Conservation (phyloP, 2,888 invertebrate genomes). For the Osedax frankpressi region DNA sequence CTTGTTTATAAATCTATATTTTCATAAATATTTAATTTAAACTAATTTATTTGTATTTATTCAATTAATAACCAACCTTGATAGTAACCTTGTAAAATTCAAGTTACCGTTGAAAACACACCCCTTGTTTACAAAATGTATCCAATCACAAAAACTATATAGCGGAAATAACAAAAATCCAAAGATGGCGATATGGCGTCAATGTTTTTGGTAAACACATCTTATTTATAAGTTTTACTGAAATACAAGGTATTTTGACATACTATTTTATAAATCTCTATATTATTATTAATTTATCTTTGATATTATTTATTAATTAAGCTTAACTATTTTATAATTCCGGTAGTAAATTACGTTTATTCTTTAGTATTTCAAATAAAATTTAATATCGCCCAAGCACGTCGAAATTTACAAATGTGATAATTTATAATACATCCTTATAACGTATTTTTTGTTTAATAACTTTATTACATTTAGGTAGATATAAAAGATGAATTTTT, state of each 20-base stretch:
- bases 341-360: too few species aligned
- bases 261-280: not conserved
- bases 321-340: too few species aligned
- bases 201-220: not conserved
- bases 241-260: not conserved
- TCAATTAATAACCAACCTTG: not conserved
- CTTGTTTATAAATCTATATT: too few species aligned
- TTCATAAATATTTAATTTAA: too few species aligned
- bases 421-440: too few species aligned
- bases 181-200: not conserved
- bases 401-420: not conserved
- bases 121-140: not conserved
- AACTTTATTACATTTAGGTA: too few species aligned
- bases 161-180: not conserved
- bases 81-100: not conserved
- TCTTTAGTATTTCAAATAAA: too few species aligned
- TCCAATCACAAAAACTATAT: not conserved
- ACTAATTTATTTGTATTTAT: not conserved
- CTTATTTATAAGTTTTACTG: not conserved
- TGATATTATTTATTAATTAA: too few species aligned
- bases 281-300: too few species aligned
- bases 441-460: too few species aligned
- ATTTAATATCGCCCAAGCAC: not conserved
- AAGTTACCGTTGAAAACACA: not conserved
- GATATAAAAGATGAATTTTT: not conserved